These are phyloP conservation scores for Craterocephalus amniculus DNA, from an alignment of 2,797 vertebrate species.

Conservation along the genomic window DNA sequence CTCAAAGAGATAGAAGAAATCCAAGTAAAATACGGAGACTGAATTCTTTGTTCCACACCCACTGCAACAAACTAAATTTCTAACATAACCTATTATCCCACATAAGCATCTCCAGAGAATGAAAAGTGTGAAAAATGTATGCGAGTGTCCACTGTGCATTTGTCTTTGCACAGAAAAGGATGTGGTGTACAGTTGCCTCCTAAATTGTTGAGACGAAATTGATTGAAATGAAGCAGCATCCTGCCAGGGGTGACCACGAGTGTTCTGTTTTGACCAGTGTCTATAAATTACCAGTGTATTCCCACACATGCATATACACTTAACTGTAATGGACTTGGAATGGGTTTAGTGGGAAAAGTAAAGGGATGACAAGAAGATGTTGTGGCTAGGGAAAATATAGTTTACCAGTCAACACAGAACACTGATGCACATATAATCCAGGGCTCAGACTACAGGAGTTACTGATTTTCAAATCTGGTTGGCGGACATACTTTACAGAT, in stretches of 20 bases:
- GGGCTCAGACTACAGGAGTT: background rate
- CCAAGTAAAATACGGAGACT: background rate
- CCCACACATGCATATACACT: slow-evolving; percentile 11
- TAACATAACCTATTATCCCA: slow-evolving; percentile 24
- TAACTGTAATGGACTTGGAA: slow-evolving; percentile 32
- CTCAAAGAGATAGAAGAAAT: slow-evolving; percentile 30
- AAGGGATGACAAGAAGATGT: slow-evolving; percentile 28
- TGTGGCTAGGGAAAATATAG: slow-evolving; percentile 39
- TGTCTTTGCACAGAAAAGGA: slow-evolving; percentile 29
- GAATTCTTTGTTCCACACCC: slow-evolving; percentile 14
- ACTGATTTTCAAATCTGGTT: background rate
- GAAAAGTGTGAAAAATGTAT: slow-evolving; percentile 7
- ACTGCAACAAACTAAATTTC: slow-evolving; percentile 12
- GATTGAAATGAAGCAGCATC: slow-evolving; percentile 52
- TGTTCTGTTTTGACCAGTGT: slow-evolving; percentile 44
- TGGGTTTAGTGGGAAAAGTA: slow-evolving; percentile 8
- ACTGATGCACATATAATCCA: background rate
- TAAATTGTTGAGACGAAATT: slow-evolving; percentile 52
- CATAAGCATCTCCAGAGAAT: slow-evolving; percentile 9
- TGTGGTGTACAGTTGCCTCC: slow-evolving; percentile 35
- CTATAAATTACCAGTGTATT: slow-evolving; percentile 47
- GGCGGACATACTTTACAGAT: background rate
- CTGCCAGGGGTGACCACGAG: slow-evolving; percentile 57
- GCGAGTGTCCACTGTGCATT: background rate
- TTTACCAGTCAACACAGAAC: slow-evolving; percentile 25